These are phyloP conservation scores for Druceiella hillmani DNA, from an alignment of 2,888 invertebrate genomes.

Conservation along the genomic window DNA sequence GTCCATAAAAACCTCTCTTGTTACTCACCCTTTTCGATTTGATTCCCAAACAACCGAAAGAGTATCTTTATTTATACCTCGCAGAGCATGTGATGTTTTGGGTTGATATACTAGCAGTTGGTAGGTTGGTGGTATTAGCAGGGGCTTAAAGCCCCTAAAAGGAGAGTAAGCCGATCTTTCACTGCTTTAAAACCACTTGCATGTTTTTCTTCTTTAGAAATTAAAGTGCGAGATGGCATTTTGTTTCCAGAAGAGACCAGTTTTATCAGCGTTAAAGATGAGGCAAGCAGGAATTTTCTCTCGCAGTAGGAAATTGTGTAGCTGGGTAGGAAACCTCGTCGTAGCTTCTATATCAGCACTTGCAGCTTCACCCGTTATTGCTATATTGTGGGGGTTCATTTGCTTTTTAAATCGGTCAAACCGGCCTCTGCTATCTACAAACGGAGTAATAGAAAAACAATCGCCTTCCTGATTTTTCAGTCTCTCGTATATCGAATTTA, in stretches of 20 bases:
- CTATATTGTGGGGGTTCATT: constrained; percentile 19
- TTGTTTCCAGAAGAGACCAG: constrained; percentile 21
- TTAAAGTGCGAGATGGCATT: constrained; percentile 20
- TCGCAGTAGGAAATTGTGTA: constrained; percentile 11
- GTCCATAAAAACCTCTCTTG: constrained; percentile 22
- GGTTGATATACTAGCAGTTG: constrained; percentile 24
- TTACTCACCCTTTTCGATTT: constrained; percentile 28
- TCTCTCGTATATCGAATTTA: too few species aligned
- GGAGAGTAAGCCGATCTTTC: constrained; percentile 27
- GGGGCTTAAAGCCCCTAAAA: constrained; percentile 26
- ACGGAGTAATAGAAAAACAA: too few species aligned
- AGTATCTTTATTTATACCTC: constrained; percentile 25
- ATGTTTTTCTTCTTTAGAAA: constrained; percentile 16
- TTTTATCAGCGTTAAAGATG: constrained; percentile 22
- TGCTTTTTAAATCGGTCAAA: constrained; percentile 19
- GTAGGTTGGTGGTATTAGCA: constrained; percentile 23
- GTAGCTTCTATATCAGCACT: constrained; percentile 20
- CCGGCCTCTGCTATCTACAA: constrained; percentile 22
- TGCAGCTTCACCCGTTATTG: constrained; percentile 21
- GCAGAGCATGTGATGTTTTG: constrained; percentile 24
- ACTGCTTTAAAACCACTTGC: constrained; percentile 25
- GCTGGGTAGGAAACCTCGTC: constrained; percentile 17
- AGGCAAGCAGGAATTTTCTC: constrained; percentile 9
- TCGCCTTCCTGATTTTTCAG: too few species aligned
- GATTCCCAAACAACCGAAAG: constrained; percentile 30